Evolutionary conservation across 2,888 invertebrate genomes (phyloP).

Genomic region (Rhingia rostrata): DNA sequence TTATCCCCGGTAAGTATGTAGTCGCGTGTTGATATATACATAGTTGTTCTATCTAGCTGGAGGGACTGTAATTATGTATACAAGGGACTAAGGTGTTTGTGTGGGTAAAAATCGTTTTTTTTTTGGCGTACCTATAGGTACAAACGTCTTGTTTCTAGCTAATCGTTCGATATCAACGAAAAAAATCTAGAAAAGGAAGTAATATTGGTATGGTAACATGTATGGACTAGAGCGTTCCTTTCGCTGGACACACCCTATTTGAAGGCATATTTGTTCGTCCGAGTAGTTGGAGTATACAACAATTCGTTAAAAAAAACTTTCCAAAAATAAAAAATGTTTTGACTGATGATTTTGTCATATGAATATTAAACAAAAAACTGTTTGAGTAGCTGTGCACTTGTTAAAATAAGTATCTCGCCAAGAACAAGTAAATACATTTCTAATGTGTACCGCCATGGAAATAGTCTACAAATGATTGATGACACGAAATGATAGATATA

Average conservation of each 20-base stretch:
- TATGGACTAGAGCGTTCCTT: conserved; percentile 6
- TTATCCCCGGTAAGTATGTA: conserved; percentile 19
- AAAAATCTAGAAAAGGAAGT: conserved; percentile 33
- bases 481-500: background rate
- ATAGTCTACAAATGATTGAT: background rate
- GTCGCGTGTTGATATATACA: conserved; percentile 39
- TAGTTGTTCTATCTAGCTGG: conserved; percentile 38
- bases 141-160: conserved; percentile 55
- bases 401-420: background rate
- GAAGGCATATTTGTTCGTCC: conserved; percentile 8
- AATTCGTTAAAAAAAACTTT: conserved; percentile 52
- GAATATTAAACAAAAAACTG: background rate
- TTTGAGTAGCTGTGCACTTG: no score
- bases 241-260: conserved; percentile 52
- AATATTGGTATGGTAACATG: conserved; percentile 13
- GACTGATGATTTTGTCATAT: conserved; percentile 40
- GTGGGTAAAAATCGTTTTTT: conserved; percentile 23
- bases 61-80: conserved; percentile 36
- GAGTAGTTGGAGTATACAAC: conserved; percentile 46
- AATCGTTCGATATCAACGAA: conserved; percentile 57
- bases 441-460: background rate
- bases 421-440: background rate
- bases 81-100: conserved; percentile 5
- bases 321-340: conserved; percentile 39
- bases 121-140: conserved; percentile 23